phyloP scores from a whole-genome alignment of 2,888 invertebrate species.

The Anorthoa munda region DNA sequence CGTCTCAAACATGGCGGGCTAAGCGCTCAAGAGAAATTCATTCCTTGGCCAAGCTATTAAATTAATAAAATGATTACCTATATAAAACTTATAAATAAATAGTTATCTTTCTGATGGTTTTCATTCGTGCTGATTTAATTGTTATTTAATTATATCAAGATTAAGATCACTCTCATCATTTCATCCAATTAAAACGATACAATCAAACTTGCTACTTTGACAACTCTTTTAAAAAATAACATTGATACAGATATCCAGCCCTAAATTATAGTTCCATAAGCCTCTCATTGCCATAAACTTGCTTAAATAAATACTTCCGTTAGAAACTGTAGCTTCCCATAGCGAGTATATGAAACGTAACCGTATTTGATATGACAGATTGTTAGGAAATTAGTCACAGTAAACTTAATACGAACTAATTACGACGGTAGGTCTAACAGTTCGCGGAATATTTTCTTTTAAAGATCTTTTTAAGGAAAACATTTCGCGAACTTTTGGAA shows the following conservation, averaged over 20 bases:
- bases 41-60: neutral
- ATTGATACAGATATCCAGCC: conserved; percentile 48
- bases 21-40: too few species aligned
- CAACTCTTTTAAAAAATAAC: neutral
- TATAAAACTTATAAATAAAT: too few species aligned
- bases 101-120: neutral
- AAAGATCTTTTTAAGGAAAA: too few species aligned
- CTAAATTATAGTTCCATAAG: conserved; percentile 56
- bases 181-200: too few species aligned
- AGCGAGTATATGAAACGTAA: conserved; percentile 40
- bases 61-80: too few species aligned
- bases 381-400: conserved; percentile 45
- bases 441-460: too few species aligned
- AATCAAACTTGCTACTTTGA: too few species aligned
- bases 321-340: conserved; percentile 55
- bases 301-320: conserved; percentile 58
- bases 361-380: conserved; percentile 38
- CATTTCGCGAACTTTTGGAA: too few species aligned
- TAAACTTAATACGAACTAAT: conserved; percentile 33
- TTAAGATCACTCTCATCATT: too few species aligned
- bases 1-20: neutral
- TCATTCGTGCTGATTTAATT: conserved; percentile 1
- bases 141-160: too few species aligned
- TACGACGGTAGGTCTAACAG: neutral
- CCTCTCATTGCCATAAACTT: conserved; percentile 60